A percentile compares a stretch with the other conserved stretches of the same genome.
phyloP scores from a whole-genome alignment of 2,113 vertebrate species.

The Acrocephalus arundinaceus region DNA sequence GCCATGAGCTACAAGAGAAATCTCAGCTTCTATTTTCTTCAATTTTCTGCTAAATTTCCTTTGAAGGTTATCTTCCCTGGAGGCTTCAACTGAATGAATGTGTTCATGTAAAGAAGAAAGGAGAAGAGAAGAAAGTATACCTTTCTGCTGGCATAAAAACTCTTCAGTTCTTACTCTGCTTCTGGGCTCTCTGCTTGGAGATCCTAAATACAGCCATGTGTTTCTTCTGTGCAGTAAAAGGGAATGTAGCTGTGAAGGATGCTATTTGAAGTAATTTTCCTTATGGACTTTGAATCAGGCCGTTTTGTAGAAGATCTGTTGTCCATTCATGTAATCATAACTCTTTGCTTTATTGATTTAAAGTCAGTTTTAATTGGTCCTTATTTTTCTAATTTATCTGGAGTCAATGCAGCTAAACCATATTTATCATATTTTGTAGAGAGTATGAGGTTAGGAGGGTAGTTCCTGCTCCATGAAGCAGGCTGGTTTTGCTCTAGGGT shows the following conservation, averaged over 20 bases:
- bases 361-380: background rate
- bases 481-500: background rate
- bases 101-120: constrained; percentile 38
- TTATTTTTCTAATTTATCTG: background rate
- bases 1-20: constrained; percentile 55
- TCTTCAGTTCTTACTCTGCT: constrained; percentile 7
- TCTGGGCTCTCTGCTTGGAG: background rate
- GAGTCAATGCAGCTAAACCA: background rate
- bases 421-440: background rate
- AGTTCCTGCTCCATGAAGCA: background rate
- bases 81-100: constrained; percentile 56
- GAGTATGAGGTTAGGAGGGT: background rate
- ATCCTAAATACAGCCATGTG: background rate
- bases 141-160: constrained; percentile 26
- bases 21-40: constrained; percentile 65
- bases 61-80: constrained; percentile 66
- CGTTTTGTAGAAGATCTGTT: background rate
- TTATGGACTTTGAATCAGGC: background rate
- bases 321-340: background rate
- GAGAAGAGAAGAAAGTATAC: background rate
- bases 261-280: background rate
- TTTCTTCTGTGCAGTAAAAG: background rate
- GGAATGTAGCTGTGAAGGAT: background rate
- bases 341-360: background rate
- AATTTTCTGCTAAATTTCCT: constrained; percentile 70